Evolutionary conservation across 2,888 invertebrate species (phyloP).

Genomic region (Calliphora vomitoria): DNA sequence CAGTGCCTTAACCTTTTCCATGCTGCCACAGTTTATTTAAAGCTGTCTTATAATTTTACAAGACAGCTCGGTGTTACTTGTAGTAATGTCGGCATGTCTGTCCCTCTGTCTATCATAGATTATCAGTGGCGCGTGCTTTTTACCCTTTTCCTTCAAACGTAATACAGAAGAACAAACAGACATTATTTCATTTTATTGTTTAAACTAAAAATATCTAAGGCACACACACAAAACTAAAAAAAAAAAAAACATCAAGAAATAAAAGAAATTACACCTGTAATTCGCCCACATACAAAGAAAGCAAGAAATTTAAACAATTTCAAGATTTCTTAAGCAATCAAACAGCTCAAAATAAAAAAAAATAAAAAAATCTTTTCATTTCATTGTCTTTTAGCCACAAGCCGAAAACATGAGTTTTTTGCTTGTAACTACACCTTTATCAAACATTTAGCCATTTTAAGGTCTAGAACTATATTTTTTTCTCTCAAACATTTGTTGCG

Average conservation of each 20-base stretch:
- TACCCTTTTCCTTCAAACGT: slow-evolving; percentile 38
- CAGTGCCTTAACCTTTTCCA: slow-evolving; percentile 18
- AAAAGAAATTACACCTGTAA: slow-evolving; percentile 66
- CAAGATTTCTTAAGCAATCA: slow-evolving; percentile 31
- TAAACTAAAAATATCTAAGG: slow-evolving; percentile 21
- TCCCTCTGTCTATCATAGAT: slow-evolving; percentile 60
- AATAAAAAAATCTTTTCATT: slow-evolving; percentile 5
- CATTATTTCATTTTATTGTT: slow-evolving; percentile 64
- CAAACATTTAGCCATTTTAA: slow-evolving; percentile 16
- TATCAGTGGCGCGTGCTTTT: slow-evolving; percentile 71
- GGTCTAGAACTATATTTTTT: neutral
- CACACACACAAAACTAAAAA: neutral
- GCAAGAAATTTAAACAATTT: slow-evolving; percentile 32
- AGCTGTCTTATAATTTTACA: slow-evolving; percentile 45
- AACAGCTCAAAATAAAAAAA: neutral
- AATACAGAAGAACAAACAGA: slow-evolving; percentile 24
- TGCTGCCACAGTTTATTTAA: slow-evolving; percentile 43
- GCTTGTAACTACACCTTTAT: slow-evolving; percentile 26
- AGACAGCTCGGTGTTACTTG: slow-evolving; percentile 7
- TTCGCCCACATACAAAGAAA: slow-evolving; percentile 7
- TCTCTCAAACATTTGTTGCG: neutral
- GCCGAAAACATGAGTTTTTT: slow-evolving; percentile 19
- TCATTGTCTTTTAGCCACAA: slow-evolving; percentile 36
- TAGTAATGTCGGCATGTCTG: slow-evolving; percentile 13
- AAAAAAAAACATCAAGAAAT: neutral